Conservation (phyloP, 1,140 invertebrate species). For the Pinna nobilis region DNA sequence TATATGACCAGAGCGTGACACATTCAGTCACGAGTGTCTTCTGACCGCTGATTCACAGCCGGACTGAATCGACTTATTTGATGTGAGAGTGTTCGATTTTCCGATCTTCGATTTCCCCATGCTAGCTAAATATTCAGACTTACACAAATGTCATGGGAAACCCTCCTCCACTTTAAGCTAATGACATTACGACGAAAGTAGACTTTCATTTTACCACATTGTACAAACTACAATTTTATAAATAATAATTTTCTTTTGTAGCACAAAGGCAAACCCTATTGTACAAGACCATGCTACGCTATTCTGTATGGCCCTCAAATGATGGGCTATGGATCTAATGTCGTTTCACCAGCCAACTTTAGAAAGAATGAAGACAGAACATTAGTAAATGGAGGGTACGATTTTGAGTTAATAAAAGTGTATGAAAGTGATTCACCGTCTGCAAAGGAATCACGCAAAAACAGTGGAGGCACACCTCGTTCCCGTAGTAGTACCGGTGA, state of each 20-base stretch:
- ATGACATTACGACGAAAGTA: too few species aligned
- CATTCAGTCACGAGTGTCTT: too few species aligned
- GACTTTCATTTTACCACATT: too few species aligned
- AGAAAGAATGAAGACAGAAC: conserved; percentile 33
- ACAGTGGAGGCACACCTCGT: not conserved
- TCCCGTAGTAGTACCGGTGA: not conserved
- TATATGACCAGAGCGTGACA: too few species aligned
- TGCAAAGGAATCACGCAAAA: not conserved
- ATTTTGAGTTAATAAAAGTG: conserved; percentile 24
- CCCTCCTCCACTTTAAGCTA: too few species aligned
- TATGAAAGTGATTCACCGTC: not conserved
- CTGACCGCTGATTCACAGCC: too few species aligned
- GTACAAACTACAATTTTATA: too few species aligned
- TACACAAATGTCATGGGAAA: too few species aligned
- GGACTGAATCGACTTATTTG: too few species aligned
- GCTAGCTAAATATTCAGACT: too few species aligned
- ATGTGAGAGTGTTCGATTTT: too few species aligned
- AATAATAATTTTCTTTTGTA: conserved; percentile 64
- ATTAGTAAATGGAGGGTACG: conserved; percentile 34
- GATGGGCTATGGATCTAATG: conserved; percentile 90
- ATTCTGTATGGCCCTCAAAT: conserved; percentile 77
- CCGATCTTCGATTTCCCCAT: too few species aligned
- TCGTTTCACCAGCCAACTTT: conserved; percentile 90
- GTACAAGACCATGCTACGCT: conserved; percentile 69
- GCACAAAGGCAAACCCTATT: conserved; percentile 69